phyloP scores from a whole-genome alignment of 2,113 vertebrate genomes.

The Todiramphus chloris region DNA sequence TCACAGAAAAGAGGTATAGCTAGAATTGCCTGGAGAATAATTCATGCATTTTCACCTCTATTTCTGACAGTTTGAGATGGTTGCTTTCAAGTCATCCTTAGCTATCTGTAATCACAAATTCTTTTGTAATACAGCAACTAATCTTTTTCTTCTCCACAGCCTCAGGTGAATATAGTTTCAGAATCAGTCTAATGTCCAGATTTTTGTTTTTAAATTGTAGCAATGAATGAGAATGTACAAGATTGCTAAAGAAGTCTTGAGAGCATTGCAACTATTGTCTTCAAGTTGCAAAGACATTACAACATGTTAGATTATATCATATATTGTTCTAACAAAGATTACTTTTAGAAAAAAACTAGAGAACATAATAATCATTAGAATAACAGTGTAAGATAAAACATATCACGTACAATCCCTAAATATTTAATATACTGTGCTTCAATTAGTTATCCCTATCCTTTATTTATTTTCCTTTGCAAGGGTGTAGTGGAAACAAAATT shows the following conservation, averaged over 20 bases:
- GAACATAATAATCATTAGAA: not conserved
- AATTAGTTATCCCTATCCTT: not conserved
- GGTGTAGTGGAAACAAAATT: not conserved
- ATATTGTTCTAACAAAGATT: not conserved
- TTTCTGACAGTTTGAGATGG: not conserved
- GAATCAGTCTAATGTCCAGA: not conserved
- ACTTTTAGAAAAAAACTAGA: not conserved
- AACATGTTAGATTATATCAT: not conserved
- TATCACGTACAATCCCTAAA: not conserved
- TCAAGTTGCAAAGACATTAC: not conserved
- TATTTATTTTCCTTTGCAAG: slow-evolving; percentile 3
- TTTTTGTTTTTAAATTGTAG: not conserved
- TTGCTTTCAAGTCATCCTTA: slow-evolving; percentile 22
- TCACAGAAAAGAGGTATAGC: not conserved
- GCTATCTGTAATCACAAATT: not conserved
- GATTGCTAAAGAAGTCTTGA: not conserved
- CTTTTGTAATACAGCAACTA: not conserved
- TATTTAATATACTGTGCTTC: not conserved
- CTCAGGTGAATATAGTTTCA: not conserved
- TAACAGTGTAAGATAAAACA: not conserved
- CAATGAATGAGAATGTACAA: not conserved
- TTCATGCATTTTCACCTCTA: not conserved
- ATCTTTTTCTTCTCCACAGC: not conserved
- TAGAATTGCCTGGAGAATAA: not conserved
- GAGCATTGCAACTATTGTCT: not conserved